These are phyloP conservation scores for Cirrhinus molitorella DNA, from an alignment of 2,797 vertebrate genomes.

Conservation along the genomic window DNA sequence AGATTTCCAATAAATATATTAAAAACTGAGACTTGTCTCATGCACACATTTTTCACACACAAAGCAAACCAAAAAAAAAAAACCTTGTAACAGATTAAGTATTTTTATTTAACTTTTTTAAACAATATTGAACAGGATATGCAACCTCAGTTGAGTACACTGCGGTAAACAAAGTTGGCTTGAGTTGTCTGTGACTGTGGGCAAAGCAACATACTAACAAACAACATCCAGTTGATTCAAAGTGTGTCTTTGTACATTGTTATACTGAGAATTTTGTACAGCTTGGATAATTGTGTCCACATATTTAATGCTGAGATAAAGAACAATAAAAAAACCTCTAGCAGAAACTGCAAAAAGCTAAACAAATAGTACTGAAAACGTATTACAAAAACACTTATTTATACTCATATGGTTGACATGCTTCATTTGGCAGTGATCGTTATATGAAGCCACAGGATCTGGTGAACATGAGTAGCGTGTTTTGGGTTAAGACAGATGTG, in stretches of 20 bases:
- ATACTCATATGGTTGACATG: conserved; percentile 9
- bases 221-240: conserved; percentile 60
- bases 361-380: conserved; percentile 6
- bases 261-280: conserved; percentile 52
- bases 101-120: conserved; percentile 70
- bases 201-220: conserved; percentile 61
- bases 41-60: not conserved
- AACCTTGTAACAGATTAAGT: conserved; percentile 47
- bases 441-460: conserved; percentile 18
- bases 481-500: conserved; percentile 36
- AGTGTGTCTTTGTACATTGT: conserved; percentile 62
- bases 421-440: conserved; percentile 45
- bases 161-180: conserved; percentile 69
- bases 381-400: not conserved
- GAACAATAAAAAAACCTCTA: conserved; percentile 12
- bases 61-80: not conserved
- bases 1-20: conserved; percentile 41
- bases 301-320: conserved; percentile 11
- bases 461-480: conserved; percentile 48
- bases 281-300: not conserved
- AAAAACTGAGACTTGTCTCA: not conserved
- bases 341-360: not conserved
- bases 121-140: conserved; percentile 75
- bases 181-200: conserved; percentile 49
- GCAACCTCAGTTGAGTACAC: conserved; percentile 66